phyloP scores from a whole-genome alignment of 2,797 vertebrate species.

The Parauchenoglanis punctatus region DNA sequence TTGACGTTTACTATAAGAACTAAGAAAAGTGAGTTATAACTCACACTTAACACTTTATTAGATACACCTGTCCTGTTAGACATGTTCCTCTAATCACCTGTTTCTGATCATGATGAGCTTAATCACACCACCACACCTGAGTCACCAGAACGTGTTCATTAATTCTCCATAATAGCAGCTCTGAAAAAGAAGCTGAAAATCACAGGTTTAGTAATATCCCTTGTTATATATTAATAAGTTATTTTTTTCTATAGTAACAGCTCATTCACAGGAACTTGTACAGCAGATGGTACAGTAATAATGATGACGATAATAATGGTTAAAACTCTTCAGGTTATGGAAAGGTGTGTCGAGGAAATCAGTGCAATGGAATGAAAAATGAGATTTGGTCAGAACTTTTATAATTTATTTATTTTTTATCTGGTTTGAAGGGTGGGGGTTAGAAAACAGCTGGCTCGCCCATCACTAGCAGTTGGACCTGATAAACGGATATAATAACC shows the following conservation, averaged over 20 bases:
- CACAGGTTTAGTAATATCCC: too few species aligned
- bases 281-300: too few species aligned
- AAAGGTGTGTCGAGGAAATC: neutral
- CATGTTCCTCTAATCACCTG: neutral
- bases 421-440: neutral
- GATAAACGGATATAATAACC: neutral
- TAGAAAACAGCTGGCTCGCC: neutral
- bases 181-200: too few species aligned
- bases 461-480: neutral
- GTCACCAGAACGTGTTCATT: neutral
- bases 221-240: too few species aligned
- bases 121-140: too few species aligned
- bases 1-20: neutral
- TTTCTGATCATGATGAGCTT: neutral
- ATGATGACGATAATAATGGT: neutral
- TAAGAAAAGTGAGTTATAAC: neutral
- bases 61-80: neutral
- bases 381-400: neutral
- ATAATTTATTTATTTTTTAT: neutral
- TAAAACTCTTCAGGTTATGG: neutral
- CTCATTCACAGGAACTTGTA: too few species aligned
- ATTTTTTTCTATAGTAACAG: too few species aligned
- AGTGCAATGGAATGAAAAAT: neutral
- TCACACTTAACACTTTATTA: neutral
- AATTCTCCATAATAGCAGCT: too few species aligned